A percentile compares a stretch with the other conserved stretches of the same genome.
Conservation (phyloP, 2,888 invertebrate species). For the Microplitis deprimator region DNA sequence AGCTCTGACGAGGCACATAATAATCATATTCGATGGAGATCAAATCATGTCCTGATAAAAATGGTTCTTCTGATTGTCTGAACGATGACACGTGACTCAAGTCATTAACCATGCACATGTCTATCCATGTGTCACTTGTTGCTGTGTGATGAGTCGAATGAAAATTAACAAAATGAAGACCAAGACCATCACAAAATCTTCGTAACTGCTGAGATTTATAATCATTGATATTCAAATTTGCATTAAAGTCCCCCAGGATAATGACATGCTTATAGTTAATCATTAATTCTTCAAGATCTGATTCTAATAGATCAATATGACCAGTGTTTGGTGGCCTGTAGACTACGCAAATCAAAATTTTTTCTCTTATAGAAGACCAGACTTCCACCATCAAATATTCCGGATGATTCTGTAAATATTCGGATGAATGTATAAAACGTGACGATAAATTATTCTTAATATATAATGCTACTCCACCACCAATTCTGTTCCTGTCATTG, state of each 20-base stretch:
- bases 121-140: slow-evolving; percentile 1
- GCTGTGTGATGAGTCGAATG: slow-evolving; percentile 23
- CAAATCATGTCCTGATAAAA: slow-evolving; percentile 17
- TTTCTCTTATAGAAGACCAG: background rate
- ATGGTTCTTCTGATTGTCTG: slow-evolving; percentile 20
- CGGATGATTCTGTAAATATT: background rate
- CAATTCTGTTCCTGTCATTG: too few species aligned
- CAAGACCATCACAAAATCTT: background rate
- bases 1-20: too few species aligned
- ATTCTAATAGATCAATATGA: background rate
- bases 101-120: background rate
- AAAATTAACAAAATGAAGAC: slow-evolving; percentile 12
- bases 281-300: background rate
- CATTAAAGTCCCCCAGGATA: background rate
- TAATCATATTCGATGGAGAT: background rate
- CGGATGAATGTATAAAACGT: background rate
- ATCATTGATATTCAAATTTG: background rate
- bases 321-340: background rate
- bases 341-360: background rate
- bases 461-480: background rate
- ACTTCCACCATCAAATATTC: background rate
- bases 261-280: background rate
- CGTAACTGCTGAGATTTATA: background rate
- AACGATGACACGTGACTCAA: background rate
- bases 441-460: background rate